Evolutionary conservation across 2,113 vertebrate species (phyloP), one percentile per base, ranked within the genome.

Genomic region (Malurus alboscapulatus): DNA sequence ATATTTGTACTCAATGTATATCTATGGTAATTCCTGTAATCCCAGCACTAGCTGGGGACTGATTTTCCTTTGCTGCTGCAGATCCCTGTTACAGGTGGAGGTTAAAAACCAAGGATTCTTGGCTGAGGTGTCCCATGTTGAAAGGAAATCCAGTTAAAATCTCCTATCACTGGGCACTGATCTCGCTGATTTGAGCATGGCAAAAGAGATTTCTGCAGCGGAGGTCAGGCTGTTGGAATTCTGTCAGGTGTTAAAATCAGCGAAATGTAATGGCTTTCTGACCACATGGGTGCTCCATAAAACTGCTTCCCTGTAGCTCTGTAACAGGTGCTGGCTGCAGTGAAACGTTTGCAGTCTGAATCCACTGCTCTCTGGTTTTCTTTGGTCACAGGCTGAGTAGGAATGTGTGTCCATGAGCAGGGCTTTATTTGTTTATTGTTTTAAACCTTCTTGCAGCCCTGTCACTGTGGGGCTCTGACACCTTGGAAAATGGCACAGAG

Each of bases 281-380:
- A 36, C 42, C 50, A 16, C 47, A 12, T 5, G 32, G 53, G 29
- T 0, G 11, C 65, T 78, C 26, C 25, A 14, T 27, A 12, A 81
- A 51, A 13, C 8, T 40, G 24, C 32, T 58, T 55, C 40, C 47
- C 27, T 36, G 40, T 38, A 51, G 34, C 25, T 6, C 3, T 7
- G 5, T 45, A 9, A 14, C 0, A 0, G 34, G 18, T 84, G 24
- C 30, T 14, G 26, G 26, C 36, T 61, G 61, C 36, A 63, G 3
- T 2, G 51, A 24, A 50, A 25, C 1, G 1, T 27, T 54, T 68
- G 44, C 7, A 65, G 20, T 18, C 26, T 47, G 25, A 8, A 3
- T 21, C 34, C 53, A 9, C 75, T 40, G 21, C 55, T 57, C 8
- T 42, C 38, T 50, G 58, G 12, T 11, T 32, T 25, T 34, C n/a